Base-by-base conservation (phyloP, 30 jellyfish, hydroid and myxozoan genomes). In the Nemopilema nomurai region DNA sequence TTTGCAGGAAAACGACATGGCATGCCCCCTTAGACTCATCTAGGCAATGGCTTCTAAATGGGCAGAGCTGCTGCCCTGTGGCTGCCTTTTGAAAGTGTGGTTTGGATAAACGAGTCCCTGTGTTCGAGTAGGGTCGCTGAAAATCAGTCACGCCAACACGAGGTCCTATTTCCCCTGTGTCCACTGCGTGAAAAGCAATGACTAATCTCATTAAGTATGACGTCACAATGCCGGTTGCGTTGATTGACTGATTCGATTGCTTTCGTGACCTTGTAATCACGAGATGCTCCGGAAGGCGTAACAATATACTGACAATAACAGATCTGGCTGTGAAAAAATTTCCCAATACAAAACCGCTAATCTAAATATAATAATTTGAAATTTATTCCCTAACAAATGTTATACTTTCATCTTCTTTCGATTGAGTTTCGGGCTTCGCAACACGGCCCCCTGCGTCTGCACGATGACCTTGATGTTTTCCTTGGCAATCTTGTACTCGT, bases 381-480 rank as follows among this genome's bases (percentile, higher is more conserved):
- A 63, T 3, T 3, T 19, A 63, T 63, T 63, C 29, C 29, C 20
- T 20, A 6, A 63, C 72, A 3, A 24, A 63, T 3, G 50, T 62
- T 84, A 87, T 18, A 63, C 70, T 28, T 90, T 87, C 57, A 93
- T 28, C 71, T 89, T 93, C 79, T 93, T 93, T 53, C 97, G 77
- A 65, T 79, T 79, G 17, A 93, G 72, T 29, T 93, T 93, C 18
- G 98, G 98, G 74, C 97, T 86, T 31, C 91, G 65, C 76, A 93
- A 70, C 28, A 82, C 89, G 0, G 86, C 90, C 25, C 97, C 98
- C 67, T 93, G 98, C n/a, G 94, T 88, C 33, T 88, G 90, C 71
- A 93, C 98, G 73, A 93, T 93, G 28, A 89, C 96, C 76, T 86
- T 83, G 79, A 93, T 93, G 81, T 93, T 93, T 26, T 89, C 97